Conservation (phyloP, 2,888 invertebrate species). For the Drosophila nigricruria region DNA sequence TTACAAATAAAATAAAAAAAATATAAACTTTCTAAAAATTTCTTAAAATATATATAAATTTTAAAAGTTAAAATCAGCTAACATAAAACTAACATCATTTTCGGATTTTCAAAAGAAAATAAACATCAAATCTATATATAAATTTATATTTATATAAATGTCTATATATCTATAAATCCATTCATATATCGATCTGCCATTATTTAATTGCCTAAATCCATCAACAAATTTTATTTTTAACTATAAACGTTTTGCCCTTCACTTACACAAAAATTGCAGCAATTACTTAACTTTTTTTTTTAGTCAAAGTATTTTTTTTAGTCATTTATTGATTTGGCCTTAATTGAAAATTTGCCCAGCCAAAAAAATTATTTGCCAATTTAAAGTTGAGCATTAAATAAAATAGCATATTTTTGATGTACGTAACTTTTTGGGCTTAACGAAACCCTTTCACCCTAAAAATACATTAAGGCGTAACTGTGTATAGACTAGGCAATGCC, state of each 20-base stretch:
- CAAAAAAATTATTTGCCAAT: conserved; percentile 2
- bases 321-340: conserved; percentile 18
- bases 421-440: neutral
- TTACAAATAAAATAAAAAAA: neutral
- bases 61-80: neutral
- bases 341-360: conserved; percentile 5
- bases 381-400: conserved; percentile 6
- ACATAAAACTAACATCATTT: neutral
- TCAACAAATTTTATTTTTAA: neutral
- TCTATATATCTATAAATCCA: neutral
- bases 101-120: no score
- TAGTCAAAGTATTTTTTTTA: neutral
- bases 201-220: neutral
- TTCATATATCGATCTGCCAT: neutral
- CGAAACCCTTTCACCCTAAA: conserved; percentile 1
- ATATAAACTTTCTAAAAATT: neutral
- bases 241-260: conserved; percentile 15
- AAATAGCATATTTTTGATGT: neutral
- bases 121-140: neutral
- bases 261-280: conserved; percentile 1
- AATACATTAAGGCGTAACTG: neutral
- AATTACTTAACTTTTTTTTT: conserved; percentile 1
- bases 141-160: neutral
- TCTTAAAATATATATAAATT: neutral
- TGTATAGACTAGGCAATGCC: neutral